Evolutionary conservation across 1,140 invertebrate species (phyloP).

Genomic region (Patella vulgata): DNA sequence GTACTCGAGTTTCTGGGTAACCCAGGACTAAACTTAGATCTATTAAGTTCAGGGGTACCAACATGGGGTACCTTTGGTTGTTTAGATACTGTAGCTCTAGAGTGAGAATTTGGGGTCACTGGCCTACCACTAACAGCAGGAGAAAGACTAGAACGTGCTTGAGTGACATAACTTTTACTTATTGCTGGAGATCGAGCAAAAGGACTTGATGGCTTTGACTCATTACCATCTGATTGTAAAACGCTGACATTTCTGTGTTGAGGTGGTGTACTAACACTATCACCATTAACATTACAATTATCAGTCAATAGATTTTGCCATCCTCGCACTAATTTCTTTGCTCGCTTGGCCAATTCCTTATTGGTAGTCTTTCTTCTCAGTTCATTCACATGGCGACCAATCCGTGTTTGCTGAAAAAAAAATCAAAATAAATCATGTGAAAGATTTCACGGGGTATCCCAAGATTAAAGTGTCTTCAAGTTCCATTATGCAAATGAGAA

Average conservation of each 20-base stretch:
- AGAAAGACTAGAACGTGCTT: constrained; percentile 45
- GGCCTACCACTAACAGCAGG: constrained; percentile 10
- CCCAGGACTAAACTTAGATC: constrained; percentile 14
- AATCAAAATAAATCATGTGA: constrained; percentile 23
- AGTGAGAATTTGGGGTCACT: constrained; percentile 19
- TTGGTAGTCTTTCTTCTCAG: constrained; percentile 84
- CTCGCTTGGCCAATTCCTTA: constrained; percentile 80
- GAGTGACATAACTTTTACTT: constrained; percentile 15
- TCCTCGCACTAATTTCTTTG: constrained; percentile 88
- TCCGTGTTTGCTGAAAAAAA: constrained; percentile 77
- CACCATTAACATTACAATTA: constrained; percentile 42
- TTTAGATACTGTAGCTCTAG: constrained; percentile 23
- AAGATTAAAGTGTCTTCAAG: too few relatives aligned
- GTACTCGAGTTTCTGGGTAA: constrained; percentile 27
- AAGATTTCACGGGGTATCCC: background rate
- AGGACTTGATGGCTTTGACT: too few relatives aligned
- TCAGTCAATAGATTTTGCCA: constrained; percentile 83
- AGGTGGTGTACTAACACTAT: constrained; percentile 20
- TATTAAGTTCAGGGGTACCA: constrained; percentile 16
- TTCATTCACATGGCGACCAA: constrained; percentile 94
- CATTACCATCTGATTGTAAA: too few relatives aligned
- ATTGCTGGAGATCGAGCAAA: too few relatives aligned
- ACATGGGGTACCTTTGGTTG: constrained; percentile 7
- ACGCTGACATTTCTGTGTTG: too few relatives aligned
- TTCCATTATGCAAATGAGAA: too few relatives aligned